Evolutionary conservation across 2,888 invertebrate genomes (phyloP), one percentile per base, ranked within the genome.

Genomic region (Epistrophe eligans): DNA sequence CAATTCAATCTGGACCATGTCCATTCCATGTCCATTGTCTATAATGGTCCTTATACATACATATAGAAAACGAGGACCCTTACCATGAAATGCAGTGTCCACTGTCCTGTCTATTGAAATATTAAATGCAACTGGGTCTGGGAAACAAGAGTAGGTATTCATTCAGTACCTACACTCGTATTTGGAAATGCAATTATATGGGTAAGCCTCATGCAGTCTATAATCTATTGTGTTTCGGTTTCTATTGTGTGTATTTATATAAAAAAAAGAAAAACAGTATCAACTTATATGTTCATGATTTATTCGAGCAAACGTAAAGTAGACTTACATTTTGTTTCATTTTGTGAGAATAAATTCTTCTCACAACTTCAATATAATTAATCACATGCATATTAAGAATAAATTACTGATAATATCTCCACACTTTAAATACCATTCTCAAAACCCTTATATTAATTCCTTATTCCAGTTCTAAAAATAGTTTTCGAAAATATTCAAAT

Each of bases 181-280:
- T 52, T 24, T 13, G 15, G 24, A 52, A 52, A 52, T 28, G 24
- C 52, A 52, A 52, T 52, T 52, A 52, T 15, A 15, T 28, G 52
- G 52, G 15, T 24, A 52, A 52, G 52, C 52, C 52, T 52, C 52
- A 52, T 24, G 13, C 7, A 13, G 7, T 13, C 24, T 24, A 52
- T 52, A 52, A 52, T 52, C 24, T 52, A 28, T 52, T 52, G 52
- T 52, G 24, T 24, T 28, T 52, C 7, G 52, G 24, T 52, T 52
- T 52, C 52, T 2, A 52, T 28, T 52, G 52, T 52, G 50, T 6
- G 11, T n/a, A n/a, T 40, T 11, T 4, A 15, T 1, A 35, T 1
- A 40, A 40, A 40, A 40, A 40, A 40, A 11, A 11, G 13, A 4
- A 40, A 24, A 24, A 1, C 40, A 40, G 40, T 5, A 43, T 43